Percentiles rank a stretch among this genome's conserved stretches.
These are phyloP conservation scores for Perithous albicinctus DNA, from an alignment of 2,888 invertebrate genomes.

Conservation along the genomic window DNA sequence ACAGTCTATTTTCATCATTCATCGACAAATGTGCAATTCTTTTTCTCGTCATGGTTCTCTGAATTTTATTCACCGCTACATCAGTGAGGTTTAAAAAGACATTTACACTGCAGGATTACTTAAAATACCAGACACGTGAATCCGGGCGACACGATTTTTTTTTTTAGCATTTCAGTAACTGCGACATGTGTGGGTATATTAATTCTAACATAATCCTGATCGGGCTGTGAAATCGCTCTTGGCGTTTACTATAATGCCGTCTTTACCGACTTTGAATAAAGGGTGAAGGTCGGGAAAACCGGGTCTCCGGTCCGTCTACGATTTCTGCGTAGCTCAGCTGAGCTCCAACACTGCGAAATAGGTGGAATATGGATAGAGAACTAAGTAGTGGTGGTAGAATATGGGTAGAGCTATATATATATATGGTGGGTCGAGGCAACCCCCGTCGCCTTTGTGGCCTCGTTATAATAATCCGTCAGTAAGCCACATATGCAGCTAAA, in stretches of 20 bases:
- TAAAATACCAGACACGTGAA: not conserved
- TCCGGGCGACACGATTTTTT: not conserved
- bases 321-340: not conserved
- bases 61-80: not conserved
- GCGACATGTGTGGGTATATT: constrained; percentile 26
- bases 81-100: not conserved
- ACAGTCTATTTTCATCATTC: not conserved
- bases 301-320: constrained; percentile 12
- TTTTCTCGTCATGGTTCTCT: not conserved
- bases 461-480: constrained; percentile 71
- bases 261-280: constrained; percentile 42
- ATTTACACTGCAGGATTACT: constrained; percentile 7
- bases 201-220: constrained; percentile 15
- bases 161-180: not conserved
- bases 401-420: constrained; percentile 41
- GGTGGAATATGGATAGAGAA: too few relatives aligned
- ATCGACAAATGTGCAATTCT: not conserved
- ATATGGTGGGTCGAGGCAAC: constrained; percentile 44
- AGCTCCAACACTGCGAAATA: not conserved
- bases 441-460: constrained; percentile 67
- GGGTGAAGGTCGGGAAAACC: constrained; percentile 50
- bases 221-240: not conserved
- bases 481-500: constrained; percentile 71
- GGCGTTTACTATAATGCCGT: not conserved
- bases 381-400: constrained; percentile 9